These are phyloP conservation scores for Stegodyphus mimosarum DNA, from an alignment of 1,140 invertebrate genomes.

Conservation along the genomic window DNA sequence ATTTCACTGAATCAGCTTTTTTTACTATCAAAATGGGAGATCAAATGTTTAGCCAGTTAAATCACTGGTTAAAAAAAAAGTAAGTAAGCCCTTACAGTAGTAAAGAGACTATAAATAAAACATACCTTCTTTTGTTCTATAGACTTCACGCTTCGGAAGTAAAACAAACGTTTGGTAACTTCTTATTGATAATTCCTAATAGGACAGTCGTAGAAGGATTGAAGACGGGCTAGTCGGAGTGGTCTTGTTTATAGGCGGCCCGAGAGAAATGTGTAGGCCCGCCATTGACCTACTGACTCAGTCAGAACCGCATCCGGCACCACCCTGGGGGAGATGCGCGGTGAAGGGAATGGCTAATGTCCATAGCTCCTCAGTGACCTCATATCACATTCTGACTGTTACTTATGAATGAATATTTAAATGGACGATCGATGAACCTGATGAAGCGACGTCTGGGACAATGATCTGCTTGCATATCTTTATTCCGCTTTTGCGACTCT, in stretches of 20 bases:
- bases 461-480: slow-evolving; percentile 1
- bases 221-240: not conserved
- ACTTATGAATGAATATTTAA: slow-evolving; percentile 1
- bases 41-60: too few species aligned
- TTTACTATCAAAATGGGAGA: too few species aligned
- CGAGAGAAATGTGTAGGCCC: slow-evolving; percentile 21
- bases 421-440: slow-evolving; percentile 26
- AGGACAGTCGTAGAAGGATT: too few species aligned
- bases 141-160: too few species aligned
- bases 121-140: too few species aligned
- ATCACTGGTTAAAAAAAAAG: too few species aligned
- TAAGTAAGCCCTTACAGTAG: too few species aligned
- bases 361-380: not conserved
- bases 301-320: slow-evolving; percentile 5
- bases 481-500: not conserved
- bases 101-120: too few species aligned
- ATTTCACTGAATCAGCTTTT: too few species aligned
- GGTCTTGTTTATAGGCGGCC: not conserved
- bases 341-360: not conserved
- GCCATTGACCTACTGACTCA: slow-evolving; percentile 42
- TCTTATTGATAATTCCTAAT: too few species aligned
- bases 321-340: slow-evolving; percentile 8
- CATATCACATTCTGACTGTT: not conserved
- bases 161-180: too few species aligned
- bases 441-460: not conserved